These are phyloP conservation scores for Yponomeuta cagnagella DNA, from an alignment of 2,888 invertebrate species.

Conservation along the genomic window DNA sequence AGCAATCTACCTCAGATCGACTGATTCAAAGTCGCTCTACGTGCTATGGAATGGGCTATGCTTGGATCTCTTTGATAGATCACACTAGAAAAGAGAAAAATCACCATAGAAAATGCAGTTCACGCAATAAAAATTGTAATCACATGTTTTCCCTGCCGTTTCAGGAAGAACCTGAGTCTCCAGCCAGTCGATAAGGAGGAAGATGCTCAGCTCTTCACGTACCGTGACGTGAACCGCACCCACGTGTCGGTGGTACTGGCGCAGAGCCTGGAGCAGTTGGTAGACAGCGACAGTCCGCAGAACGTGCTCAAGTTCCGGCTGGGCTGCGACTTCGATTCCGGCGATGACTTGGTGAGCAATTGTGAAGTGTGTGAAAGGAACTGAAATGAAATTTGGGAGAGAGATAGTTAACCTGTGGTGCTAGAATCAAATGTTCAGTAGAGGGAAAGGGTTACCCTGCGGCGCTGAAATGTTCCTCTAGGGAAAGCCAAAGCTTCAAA, in stretches of 20 bases:
- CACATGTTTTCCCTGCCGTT: slow-evolving; percentile 20
- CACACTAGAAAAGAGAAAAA: too few species aligned
- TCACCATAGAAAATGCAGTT: not conserved
- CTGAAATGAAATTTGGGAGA: too few species aligned
- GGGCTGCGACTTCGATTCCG: slow-evolving; percentile 82
- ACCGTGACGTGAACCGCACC: slow-evolving; percentile 84
- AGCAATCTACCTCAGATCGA: too few species aligned
- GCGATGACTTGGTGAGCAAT: slow-evolving; percentile 77
- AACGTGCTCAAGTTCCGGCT: slow-evolving; percentile 89
- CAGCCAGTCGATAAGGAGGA: slow-evolving; percentile 83
- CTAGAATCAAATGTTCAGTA: too few species aligned
- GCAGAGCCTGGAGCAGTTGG: slow-evolving; percentile 85
- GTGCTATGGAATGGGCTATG: too few species aligned
- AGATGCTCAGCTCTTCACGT: slow-evolving; percentile 82
- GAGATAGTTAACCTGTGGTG: too few species aligned
- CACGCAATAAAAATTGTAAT: not conserved
- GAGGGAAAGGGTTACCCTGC: too few species aligned
- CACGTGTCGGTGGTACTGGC: slow-evolving; percentile 85
- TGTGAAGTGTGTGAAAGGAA: too few species aligned
- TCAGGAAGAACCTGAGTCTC: slow-evolving; percentile 79
- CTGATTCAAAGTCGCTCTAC: too few species aligned
- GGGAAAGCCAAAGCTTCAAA: too few species aligned
- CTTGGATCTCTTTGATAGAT: too few species aligned
- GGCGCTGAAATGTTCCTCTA: too few species aligned
- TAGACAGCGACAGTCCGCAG: slow-evolving; percentile 86